Evolutionary conservation across 2,888 invertebrate species (phyloP).

Genomic region (Dasypolia templi): DNA sequence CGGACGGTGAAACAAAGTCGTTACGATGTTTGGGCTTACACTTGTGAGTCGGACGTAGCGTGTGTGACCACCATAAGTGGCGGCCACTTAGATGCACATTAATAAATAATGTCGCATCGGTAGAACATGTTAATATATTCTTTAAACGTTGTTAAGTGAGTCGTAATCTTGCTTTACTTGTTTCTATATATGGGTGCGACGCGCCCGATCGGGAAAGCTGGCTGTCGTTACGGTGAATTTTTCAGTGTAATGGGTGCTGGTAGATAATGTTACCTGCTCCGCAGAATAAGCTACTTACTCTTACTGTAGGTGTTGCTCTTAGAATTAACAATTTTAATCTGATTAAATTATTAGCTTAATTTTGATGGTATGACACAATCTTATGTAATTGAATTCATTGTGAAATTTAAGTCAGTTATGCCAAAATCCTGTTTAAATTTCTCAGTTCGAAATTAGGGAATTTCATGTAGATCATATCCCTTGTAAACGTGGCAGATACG

Average conservation of each 20-base stretch:
- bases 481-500: background rate
- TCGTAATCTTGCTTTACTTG: slow-evolving; percentile 71
- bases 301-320: no score
- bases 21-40: slow-evolving; percentile 79
- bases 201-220: slow-evolving; percentile 35
- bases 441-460: no score
- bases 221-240: slow-evolving; percentile 25
- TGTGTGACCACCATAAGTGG: slow-evolving; percentile 83
- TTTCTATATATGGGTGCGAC: slow-evolving; percentile 69
- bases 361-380: no score
- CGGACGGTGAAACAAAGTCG: slow-evolving; percentile 79
- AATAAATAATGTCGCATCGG: slow-evolving; percentile 82
- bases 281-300: no score
- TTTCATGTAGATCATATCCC: background rate
- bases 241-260: slow-evolving; percentile 32
- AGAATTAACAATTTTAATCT: no score
- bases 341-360: no score
- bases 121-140: slow-evolving; percentile 80
- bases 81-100: slow-evolving; percentile 81
- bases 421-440: no score
- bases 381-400: no score
- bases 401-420: no score
- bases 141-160: slow-evolving; percentile 79
- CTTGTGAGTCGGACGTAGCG: slow-evolving; percentile 70
- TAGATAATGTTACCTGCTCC: background rate